Conservation (phyloP, 1,140 invertebrate species). For the Thaumetopoea pityocampa region DNA sequence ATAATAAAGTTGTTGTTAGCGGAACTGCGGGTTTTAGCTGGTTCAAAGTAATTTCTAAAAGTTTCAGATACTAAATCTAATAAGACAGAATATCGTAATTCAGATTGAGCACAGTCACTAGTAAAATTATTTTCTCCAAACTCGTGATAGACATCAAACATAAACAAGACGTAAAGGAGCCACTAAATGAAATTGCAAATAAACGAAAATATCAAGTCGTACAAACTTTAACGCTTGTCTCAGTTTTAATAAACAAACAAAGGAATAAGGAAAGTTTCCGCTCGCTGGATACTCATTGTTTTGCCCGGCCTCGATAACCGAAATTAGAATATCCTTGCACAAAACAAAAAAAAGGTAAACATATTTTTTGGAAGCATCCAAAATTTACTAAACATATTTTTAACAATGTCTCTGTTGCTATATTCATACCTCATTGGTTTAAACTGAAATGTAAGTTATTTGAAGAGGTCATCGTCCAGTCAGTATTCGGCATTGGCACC, state of each 20-base stretch:
- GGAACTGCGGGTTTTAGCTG: slow-evolving; percentile 1
- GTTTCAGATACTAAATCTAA: slow-evolving; percentile 3
- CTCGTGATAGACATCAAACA: slow-evolving; percentile 22
- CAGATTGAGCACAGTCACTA: slow-evolving; percentile 12
- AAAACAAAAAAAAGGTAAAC: slow-evolving; percentile 9
- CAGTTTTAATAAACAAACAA: slow-evolving; percentile 61
- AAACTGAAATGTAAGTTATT: too few relatives aligned
- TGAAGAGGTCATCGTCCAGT: too few relatives aligned
- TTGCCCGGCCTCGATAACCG: slow-evolving; percentile 27
- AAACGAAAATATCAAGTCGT: slow-evolving; percentile 48
- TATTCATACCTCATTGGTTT: too few relatives aligned
- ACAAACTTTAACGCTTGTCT: slow-evolving; percentile 51
- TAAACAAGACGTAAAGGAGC: slow-evolving; percentile 47
- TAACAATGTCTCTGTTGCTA: too few relatives aligned
- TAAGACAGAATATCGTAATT: slow-evolving; percentile 11
- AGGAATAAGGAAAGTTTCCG: slow-evolving; percentile 54
- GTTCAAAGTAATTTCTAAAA: slow-evolving; percentile 8
- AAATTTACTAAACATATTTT: too few relatives aligned
- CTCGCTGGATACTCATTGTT: slow-evolving; percentile 27
- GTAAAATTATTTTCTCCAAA: slow-evolving; percentile 22
- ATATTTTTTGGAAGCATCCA: too few relatives aligned
- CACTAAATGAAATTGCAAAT: slow-evolving; percentile 59
- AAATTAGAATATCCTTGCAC: slow-evolving; percentile 20
- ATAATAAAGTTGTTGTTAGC: too few relatives aligned
- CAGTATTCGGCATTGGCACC: too few relatives aligned